Conservation (phyloP, 2,888 invertebrate genomes). For the Nasonia oneida region DNA sequence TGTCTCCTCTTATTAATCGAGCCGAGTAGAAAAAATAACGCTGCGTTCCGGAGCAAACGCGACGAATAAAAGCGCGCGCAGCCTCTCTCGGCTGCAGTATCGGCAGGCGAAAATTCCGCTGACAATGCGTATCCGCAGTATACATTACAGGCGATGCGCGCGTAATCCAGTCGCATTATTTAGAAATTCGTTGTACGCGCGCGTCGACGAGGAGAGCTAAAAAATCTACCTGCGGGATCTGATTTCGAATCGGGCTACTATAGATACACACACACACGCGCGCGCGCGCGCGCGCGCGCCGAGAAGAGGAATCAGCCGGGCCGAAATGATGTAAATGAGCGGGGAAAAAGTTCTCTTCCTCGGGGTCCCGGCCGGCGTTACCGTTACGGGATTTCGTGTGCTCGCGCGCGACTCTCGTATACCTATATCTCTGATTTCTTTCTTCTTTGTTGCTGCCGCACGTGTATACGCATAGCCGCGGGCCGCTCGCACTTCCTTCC, state of each 20-base stretch:
- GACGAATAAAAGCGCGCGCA: background rate
- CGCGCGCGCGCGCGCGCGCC: background rate
- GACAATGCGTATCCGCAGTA: conserved; percentile 37
- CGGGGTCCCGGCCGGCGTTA: conserved; percentile 24
- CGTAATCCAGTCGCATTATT: background rate
- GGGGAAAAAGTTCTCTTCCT: conserved; percentile 35
- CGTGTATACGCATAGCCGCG: background rate
- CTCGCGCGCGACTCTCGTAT: background rate
- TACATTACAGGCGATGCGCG: background rate
- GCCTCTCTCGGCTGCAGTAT: background rate
- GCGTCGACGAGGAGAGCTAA: background rate
- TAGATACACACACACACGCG: background rate
- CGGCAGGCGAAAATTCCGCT: conserved; percentile 17
- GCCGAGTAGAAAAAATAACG: background rate
- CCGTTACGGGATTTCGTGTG: conserved; percentile 53
- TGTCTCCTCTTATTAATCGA: background rate
- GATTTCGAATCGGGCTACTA: background rate
- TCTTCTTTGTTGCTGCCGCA: conserved; percentile 19
- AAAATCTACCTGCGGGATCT: conserved; percentile 26
- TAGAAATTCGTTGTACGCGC: conserved; percentile 5
- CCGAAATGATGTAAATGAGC: conserved; percentile 60
- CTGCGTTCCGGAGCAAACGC: background rate
- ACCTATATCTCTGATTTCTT: background rate
- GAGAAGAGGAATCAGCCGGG: conserved; percentile 7
- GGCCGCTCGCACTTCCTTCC: conserved; percentile 16